phyloP scores from a whole-genome alignment of 2,888 invertebrate species.

The Xestia xanthographa region DNA sequence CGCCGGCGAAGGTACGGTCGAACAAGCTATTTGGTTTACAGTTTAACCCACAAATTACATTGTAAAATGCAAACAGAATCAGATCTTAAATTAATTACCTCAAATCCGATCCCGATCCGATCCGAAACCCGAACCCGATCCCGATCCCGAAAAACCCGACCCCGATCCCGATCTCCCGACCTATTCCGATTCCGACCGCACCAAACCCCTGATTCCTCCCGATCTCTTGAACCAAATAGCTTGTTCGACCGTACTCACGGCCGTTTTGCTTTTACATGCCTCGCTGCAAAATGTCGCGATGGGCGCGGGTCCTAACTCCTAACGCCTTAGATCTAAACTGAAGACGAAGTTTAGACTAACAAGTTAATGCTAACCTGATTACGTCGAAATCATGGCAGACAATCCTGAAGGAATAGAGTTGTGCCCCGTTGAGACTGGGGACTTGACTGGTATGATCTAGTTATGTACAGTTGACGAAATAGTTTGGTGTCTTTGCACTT shows the following conservation, averaged over 20 bases:
- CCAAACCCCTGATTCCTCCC: no score
- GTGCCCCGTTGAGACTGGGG: background rate
- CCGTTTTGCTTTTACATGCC: background rate
- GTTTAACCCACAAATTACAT: no score
- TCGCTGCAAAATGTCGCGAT: background rate
- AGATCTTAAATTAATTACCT: no score
- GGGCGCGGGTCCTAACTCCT: background rate
- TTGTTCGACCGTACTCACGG: background rate
- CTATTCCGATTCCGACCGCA: no score
- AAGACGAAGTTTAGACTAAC: slow-evolving; percentile 29
- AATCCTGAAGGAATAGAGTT: slow-evolving; percentile 47
- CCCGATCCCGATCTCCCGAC: no score
- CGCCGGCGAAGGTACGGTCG: background rate
- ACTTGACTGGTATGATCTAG: slow-evolving; percentile 9
- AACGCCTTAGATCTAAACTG: no score
- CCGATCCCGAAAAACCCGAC: no score
- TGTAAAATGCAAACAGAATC: no score
- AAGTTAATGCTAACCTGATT: slow-evolving; percentile 32
- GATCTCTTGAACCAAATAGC: no score
- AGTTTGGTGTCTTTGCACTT: background rate
- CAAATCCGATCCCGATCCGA: no score
- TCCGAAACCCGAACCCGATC: no score
- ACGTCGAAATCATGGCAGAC: slow-evolving; percentile 44
- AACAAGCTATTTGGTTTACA: no score
- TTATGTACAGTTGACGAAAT: slow-evolving; percentile 2